Percentiles rank a stretch among this genome's conserved stretches.
Evolutionary conservation across 2,888 invertebrate species (phyloP).

Genomic region (Peribatodes rhomboidaria): DNA sequence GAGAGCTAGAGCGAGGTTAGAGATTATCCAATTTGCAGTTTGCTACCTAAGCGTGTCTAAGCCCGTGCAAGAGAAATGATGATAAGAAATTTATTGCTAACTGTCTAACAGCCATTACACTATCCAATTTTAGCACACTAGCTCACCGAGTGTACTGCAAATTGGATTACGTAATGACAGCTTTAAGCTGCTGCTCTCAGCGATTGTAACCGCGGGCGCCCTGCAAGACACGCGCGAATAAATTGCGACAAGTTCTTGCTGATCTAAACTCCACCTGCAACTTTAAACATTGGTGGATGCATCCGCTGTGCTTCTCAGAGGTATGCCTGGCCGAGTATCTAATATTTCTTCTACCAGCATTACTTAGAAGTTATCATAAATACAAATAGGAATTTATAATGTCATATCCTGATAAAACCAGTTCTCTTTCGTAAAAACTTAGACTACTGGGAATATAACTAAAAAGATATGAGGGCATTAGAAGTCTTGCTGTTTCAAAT

Average conservation of each 20-base stretch:
- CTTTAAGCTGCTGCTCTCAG: no score
- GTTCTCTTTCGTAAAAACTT: constrained; percentile 16
- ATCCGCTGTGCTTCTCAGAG: constrained; percentile 55
- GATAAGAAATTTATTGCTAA: no score
- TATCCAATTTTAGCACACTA: no score
- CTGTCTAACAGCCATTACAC: no score
- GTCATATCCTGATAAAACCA: constrained; percentile 30
- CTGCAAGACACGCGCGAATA: background rate
- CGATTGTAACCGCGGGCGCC: background rate
- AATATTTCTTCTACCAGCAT: constrained; percentile 49
- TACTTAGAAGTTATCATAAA: constrained; percentile 36
- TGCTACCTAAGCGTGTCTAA: no score
- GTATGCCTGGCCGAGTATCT: constrained; percentile 62
- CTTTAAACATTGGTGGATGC: constrained; percentile 42
- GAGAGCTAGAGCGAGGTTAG: no score
- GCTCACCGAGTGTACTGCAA: no score
- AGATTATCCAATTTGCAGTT: no score
- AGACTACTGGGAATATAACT: background rate
- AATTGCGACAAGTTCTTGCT: background rate
- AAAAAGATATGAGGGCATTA: background rate
- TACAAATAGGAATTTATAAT: constrained; percentile 40
- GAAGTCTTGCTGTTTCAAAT: background rate
- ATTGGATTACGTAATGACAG: no score
- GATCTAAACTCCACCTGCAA: background rate
- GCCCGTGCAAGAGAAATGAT: no score